Base-by-base conservation (phyloP, 2,113 vertebrate genomes). In the Holacanthus passer region DNA sequence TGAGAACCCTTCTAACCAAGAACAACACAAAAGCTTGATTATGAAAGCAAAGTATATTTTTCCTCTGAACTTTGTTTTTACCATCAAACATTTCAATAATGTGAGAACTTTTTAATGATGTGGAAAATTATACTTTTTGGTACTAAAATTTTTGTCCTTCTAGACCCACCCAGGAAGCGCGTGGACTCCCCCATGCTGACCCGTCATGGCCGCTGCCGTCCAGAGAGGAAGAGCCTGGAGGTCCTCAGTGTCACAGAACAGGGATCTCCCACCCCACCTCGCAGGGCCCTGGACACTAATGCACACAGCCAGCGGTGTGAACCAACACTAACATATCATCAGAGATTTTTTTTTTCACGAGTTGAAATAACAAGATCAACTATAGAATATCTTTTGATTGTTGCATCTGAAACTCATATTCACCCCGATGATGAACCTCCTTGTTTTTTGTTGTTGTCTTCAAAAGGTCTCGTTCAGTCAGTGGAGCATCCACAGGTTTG, bases 141-240 rank as follows among this genome's bases (percentile, higher is more conserved):
- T 20, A 47, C 29, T 19, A 22, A 48, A 11, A 53, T 71, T 55
- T 56, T 24, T 78, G 22, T 63, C 16, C 22, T 31, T 24, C 29
- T 81, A 95, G 97, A 98, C 86, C 97, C 97, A 0, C 97, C 97
- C 17, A 95, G 96, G 81, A 97, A 98, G 82, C 95, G 97, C 0
- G 97, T 98, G 75, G 97, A 98, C 90, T 98, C 97, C 0, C 97
- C 97, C n/a, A 97, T 98, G 97, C 85, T 98, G 89, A 97, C 96
- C 24, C 95, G 97, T n/a, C 96, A 98, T 1, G 96, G 96, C n/a
- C 97, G 97, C 56, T 96, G 96, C 65, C 93, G 97, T 22, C 97
- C 97, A 0, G 97, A 97, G 90, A 93, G 97, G 85, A 98, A 97
- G 85, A 97, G 97, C 82, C 95, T 98, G 94, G 97, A 98, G 87